Evolutionary conservation across 2,113 vertebrate genomes (phyloP).

Genomic region (Amphiprion percula): DNA sequence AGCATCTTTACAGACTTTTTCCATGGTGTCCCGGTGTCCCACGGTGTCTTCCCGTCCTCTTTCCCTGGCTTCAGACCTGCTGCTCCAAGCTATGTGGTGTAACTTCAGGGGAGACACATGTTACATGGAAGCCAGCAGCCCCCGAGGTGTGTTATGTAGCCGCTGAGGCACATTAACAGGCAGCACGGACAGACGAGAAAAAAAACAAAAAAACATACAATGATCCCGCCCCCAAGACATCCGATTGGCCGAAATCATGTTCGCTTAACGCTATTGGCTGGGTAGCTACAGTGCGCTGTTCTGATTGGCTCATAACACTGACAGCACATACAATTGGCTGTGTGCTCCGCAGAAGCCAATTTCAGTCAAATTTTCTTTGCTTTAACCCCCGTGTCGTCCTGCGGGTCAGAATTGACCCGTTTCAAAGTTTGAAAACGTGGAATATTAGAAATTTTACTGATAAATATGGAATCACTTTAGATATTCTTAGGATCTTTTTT

Average conservation of each 20-base stretch:
- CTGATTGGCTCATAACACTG: slow-evolving; percentile 22
- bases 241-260: slow-evolving; percentile 35
- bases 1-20: slow-evolving; percentile 55
- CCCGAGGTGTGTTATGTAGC: neutral
- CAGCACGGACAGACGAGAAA: rapidly evolving
- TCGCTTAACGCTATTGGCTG: neutral
- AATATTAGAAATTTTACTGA: too few relatives aligned
- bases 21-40: slow-evolving; percentile 67
- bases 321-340: too few relatives aligned
- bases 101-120: slow-evolving; percentile 31
- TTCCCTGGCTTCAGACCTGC: neutral
- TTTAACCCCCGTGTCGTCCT: too few relatives aligned
- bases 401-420: too few relatives aligned
- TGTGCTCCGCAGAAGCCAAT: too few relatives aligned
- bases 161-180: neutral
- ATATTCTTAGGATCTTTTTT: too few relatives aligned
- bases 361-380: too few relatives aligned
- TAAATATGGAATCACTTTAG: too few relatives aligned
- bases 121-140: neutral
- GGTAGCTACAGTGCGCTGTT: rapidly evolving
- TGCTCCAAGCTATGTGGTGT: slow-evolving; percentile 3
- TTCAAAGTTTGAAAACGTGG: too few relatives aligned
- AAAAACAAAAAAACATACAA: neutral
- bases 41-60: neutral
- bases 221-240: neutral